Conservation (phyloP, 2,888 invertebrate species). For the Pediacus dermestoides region DNA sequence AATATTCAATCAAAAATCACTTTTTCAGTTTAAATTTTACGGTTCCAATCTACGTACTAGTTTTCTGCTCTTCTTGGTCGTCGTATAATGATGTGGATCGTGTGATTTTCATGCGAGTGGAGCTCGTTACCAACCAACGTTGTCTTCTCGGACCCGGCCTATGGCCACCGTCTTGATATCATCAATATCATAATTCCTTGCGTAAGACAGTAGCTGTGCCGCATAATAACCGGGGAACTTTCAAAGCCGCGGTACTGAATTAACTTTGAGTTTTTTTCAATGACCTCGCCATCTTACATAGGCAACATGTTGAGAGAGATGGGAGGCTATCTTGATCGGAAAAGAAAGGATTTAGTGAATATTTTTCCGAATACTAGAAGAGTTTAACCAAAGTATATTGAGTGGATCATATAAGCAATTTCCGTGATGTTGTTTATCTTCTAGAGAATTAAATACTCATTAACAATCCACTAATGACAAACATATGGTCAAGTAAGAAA, state of each 20-base stretch:
- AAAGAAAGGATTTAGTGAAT: no score
- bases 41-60: no score
- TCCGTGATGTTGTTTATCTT: no score
- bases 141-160: constrained; percentile 25
- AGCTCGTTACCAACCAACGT: constrained; percentile 23
- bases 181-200: constrained; percentile 48
- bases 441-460: no score
- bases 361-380: no score
- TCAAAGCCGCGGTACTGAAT: constrained; percentile 6
- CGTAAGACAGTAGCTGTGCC: constrained; percentile 45
- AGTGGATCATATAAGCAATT: no score
- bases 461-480: no score
- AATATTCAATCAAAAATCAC: constrained; percentile 32
- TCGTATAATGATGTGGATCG: constrained; percentile 21
- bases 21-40: constrained; percentile 17
- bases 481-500: no score
- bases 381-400: no score
- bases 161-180: constrained; percentile 42
- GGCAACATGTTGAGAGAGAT: no score
- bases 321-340: no score
- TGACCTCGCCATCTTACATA: constrained; percentile 3
- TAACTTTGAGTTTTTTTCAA: not conserved
- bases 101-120: constrained; percentile 21
- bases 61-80: no score
- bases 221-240: constrained; percentile 32